Evolutionary conservation across 2,113 vertebrate species (phyloP).

Genomic region (Sclerurus mexicanus): DNA sequence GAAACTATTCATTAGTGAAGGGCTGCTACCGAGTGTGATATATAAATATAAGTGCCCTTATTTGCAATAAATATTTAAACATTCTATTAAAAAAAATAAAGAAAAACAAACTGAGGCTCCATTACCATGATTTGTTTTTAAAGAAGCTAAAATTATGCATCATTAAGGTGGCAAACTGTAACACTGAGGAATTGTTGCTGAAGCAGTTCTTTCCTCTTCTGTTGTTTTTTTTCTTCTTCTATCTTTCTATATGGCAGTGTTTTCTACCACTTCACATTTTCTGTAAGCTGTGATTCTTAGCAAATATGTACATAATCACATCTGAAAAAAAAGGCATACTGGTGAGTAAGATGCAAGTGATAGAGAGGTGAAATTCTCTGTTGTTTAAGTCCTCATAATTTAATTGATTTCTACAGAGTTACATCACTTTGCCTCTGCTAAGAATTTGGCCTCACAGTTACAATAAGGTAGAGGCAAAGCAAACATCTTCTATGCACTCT

Average conservation of each 20-base stretch:
- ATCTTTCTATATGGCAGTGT: not conserved
- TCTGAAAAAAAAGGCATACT: not conserved
- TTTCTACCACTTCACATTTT: not conserved
- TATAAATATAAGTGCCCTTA: not conserved
- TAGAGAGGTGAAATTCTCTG: not conserved
- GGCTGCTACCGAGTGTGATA: not conserved
- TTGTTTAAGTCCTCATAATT: not conserved
- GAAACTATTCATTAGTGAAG: not conserved
- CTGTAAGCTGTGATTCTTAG: not conserved
- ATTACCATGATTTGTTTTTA: not conserved
- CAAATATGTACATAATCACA: not conserved
- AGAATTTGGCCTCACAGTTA: not conserved
- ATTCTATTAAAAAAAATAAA: not conserved
- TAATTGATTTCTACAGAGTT: not conserved
- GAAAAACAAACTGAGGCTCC: not conserved
- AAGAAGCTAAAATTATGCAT: not conserved
- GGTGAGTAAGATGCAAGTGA: not conserved
- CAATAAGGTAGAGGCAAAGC: not conserved
- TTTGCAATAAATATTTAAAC: conserved; percentile 32
- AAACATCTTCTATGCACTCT: not conserved
- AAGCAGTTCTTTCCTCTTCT: not conserved
- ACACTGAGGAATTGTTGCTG: not conserved
- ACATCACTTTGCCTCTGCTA: not conserved
- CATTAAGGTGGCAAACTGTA: not conserved
- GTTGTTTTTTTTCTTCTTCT: not conserved